Percentiles rank a stretch among this genome's conserved stretches.
Conservation (phyloP, 2,113 vertebrate genomes). For the Kobus ellipsiprymnus region DNA sequence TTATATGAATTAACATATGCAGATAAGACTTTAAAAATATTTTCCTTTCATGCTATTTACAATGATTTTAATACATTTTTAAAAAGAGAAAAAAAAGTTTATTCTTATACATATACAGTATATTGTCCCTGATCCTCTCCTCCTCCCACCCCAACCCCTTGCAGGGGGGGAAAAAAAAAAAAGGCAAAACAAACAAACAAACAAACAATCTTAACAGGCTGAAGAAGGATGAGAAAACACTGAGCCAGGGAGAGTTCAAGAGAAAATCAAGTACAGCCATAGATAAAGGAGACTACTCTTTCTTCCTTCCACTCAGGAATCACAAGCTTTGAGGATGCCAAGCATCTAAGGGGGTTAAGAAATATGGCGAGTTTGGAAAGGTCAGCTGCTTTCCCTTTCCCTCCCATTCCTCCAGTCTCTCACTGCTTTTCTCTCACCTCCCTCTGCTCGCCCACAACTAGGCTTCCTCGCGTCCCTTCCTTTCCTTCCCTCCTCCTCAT, state of each 20-base stretch:
- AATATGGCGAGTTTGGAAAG: neutral
- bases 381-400: no score
- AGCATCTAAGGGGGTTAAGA: neutral
- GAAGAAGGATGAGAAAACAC: neutral
- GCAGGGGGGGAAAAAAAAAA: neutral
- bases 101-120: no score
- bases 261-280: neutral
- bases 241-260: neutral
- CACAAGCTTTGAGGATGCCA: neutral
- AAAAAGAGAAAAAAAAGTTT: no score
- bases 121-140: fast-evolving
- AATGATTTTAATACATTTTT: no score
- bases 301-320: neutral
- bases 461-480: neutral
- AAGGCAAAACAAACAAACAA: neutral
- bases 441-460: neutral
- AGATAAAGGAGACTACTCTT: neutral
- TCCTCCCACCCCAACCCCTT: neutral
- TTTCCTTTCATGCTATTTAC: no score
- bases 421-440: neutral
- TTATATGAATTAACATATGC: neutral
- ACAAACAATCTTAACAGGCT: neutral
- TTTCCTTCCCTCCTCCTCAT: neutral
- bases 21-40: neutral
- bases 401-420: neutral